These are phyloP conservation scores for Sandelia bainsii DNA, from an alignment of 2,797 vertebrate species.

Conservation along the genomic window DNA sequence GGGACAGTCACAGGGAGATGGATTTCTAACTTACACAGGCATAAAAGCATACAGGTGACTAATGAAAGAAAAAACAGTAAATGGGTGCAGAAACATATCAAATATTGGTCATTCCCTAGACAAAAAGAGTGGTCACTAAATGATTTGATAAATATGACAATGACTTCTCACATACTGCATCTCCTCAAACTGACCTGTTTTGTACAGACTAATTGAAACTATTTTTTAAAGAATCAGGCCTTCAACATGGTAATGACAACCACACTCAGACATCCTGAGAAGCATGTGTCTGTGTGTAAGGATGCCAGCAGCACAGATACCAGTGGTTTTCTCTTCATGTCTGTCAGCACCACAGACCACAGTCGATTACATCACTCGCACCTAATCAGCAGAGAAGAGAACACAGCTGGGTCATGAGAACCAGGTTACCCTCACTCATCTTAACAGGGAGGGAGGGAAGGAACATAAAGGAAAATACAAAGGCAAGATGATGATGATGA, in stretches of 20 bases:
- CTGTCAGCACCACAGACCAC: slow-evolving; percentile 49
- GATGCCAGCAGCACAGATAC: slow-evolving; percentile 36
- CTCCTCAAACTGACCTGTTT: slow-evolving; percentile 26
- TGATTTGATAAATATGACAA: background rate
- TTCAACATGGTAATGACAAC: slow-evolving; percentile 24
- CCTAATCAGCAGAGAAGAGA: slow-evolving; percentile 43
- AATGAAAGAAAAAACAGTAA: background rate
- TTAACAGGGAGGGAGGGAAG: background rate
- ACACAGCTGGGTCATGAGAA: slow-evolving; percentile 15
- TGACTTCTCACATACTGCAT: background rate
- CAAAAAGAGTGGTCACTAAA: background rate
- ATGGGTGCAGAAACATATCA: background rate
- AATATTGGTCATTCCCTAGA: background rate
- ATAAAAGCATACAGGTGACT: background rate
- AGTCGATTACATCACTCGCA: slow-evolving; percentile 45
- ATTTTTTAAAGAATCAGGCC: slow-evolving; percentile 1
- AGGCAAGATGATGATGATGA: slow-evolving; percentile 1
- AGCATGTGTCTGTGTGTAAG: slow-evolving; percentile 12
- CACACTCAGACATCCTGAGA: slow-evolving; percentile 24
- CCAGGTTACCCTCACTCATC: slow-evolving; percentile 14
- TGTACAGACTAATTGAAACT: slow-evolving; percentile 8
- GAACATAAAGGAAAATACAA: background rate
- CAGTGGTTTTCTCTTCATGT: slow-evolving; percentile 30
- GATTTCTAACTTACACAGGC: background rate
- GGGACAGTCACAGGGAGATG: too few species aligned